Evolutionary conservation across 2,888 invertebrate species (phyloP), one percentile per base, ranked within the genome.

Genomic region (Pharmacophagus antenor): DNA sequence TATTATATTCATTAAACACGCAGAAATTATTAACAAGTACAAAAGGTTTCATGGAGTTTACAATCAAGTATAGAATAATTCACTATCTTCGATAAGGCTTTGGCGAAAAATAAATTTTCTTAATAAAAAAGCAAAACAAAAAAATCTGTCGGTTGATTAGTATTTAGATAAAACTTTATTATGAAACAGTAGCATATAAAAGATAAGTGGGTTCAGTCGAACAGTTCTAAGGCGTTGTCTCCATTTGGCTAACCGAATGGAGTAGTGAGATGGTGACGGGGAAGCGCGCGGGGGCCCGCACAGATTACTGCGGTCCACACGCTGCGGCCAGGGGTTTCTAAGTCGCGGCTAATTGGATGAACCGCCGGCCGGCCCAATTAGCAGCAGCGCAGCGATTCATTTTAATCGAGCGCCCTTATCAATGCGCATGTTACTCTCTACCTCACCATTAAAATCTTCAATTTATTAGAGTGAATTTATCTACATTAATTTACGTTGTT

Each of bases 281-380:
- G 23, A 17, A 46, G 56, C 15, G 48, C 41, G n/a, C n/a, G 48
- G 22, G 52, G 47, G 20, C 44, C 12, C 46, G 47, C 56, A 79
- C 78, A 80, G 81, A 83, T 84, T 83, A 82, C 76, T 72, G 72
- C 75, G 76, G 79, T 73, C 74, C 74, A 71, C 67, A 71, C 71
- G 76, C 74, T 77, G 80, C 77, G 83, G 79, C 76, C 76, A 74
- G 78, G 82, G 89, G 88, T 81, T 89, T 88, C 89, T 72, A 90
- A 89, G 89, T 88, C 88, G 77, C 77, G 77, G 80, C 87, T 88
- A 90, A 89, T 90, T 89, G 90, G 89, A 86, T 85, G 86, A 87
- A 84, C 84, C 81, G 77, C 74, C 73, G 63, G 67, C 67, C 66
- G 63, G 77, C 81, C 87, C 89, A 89, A 89, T 89, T 89, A 89